phyloP scores from a whole-genome alignment of 2,113 vertebrate species.

The Nesoenas mayeri region DNA sequence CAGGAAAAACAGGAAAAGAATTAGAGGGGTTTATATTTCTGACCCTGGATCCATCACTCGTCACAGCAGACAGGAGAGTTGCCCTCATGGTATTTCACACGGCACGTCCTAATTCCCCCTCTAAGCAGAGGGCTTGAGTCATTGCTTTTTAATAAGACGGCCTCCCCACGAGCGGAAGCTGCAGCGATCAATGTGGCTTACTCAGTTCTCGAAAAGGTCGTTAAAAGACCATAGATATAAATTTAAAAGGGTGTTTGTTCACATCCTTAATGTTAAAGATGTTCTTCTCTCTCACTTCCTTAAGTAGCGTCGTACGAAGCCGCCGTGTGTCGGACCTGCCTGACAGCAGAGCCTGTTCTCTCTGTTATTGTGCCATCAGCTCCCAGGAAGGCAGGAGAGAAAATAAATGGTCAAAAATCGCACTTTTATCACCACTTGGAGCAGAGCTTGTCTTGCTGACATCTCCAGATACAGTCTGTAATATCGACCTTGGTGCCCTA shows the following conservation, averaged over 20 bases:
- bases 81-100: constrained; percentile 34
- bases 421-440: neutral
- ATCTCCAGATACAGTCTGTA: neutral
- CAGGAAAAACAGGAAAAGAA: constrained; percentile 27
- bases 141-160: constrained; percentile 58
- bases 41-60: neutral
- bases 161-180: constrained; percentile 51
- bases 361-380: neutral
- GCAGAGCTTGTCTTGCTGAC: neutral
- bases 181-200: constrained; percentile 40
- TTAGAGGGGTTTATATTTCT: neutral
- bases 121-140: constrained; percentile 53
- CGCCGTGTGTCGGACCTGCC: fast-evolving
- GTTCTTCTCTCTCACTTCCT: constrained; percentile 23
- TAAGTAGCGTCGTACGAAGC: neutral
- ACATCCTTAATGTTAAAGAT: constrained; percentile 45
- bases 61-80: constrained; percentile 4
- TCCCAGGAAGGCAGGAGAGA: neutral
- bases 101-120: constrained; percentile 24
- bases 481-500: neutral
- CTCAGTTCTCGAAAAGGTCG: constrained; percentile 54
- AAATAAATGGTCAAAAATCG: neutral
- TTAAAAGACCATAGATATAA: constrained; percentile 62
- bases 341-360: neutral
- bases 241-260: constrained; percentile 52